phyloP scores from a whole-genome alignment of 2,113 vertebrate genomes.

The Pseudonaja textilis region DNA sequence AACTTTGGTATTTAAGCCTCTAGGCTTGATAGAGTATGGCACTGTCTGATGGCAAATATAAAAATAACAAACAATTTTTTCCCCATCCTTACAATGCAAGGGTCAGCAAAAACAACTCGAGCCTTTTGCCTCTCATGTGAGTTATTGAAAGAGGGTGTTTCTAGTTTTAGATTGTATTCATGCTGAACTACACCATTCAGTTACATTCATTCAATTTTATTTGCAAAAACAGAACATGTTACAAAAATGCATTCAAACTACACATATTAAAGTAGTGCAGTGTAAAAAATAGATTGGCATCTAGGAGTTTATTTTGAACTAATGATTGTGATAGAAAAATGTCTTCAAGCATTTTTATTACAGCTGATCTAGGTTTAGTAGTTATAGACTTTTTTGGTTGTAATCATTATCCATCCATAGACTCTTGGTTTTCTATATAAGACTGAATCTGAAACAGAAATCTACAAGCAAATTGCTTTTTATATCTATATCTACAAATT shows the following conservation, averaged over 20 bases:
- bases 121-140: slow-evolving; percentile 30
- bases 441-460: not conserved
- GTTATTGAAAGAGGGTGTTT: slow-evolving; percentile 53
- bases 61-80: slow-evolving; percentile 55
- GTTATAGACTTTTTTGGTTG: slow-evolving; percentile 25
- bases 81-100: slow-evolving; percentile 34
- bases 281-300: slow-evolving; percentile 45
- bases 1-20: slow-evolving; percentile 47
- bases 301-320: slow-evolving; percentile 21
- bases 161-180: slow-evolving; percentile 9
- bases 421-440: not conserved
- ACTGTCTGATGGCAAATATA: slow-evolving; percentile 37
- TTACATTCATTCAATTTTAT: slow-evolving; percentile 33
- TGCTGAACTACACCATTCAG: not conserved
- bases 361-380: not conserved
- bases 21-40: slow-evolving; percentile 50
- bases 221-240: slow-evolving; percentile 37
- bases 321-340: slow-evolving; percentile 11
- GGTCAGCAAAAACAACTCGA: slow-evolving; percentile 32
- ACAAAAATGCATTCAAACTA: not conserved
- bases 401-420: not conserved
- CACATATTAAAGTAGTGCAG: not conserved
- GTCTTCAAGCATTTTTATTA: not conserved
- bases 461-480: slow-evolving; percentile 19
- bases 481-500: not conserved